Evolutionary conservation across 1,140 invertebrate genomes (phyloP).

Genomic region (Zaprionus africanus): DNA sequence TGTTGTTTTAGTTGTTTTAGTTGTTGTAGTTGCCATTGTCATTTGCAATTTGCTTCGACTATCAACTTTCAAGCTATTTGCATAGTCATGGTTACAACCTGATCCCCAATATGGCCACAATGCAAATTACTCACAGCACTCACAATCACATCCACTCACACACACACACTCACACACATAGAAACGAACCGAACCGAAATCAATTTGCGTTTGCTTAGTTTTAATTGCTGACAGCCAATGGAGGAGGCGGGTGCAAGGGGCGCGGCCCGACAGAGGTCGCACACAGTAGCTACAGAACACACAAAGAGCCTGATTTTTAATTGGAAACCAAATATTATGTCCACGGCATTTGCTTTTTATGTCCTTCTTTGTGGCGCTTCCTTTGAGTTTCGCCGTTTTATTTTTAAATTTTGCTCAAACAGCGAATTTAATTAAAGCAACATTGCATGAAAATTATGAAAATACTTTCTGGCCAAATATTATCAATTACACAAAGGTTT

Average conservation of each 20-base stretch:
- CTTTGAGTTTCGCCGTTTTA: background rate
- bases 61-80: conserved; percentile 62
- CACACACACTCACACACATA: conserved; percentile 6
- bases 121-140: conserved; percentile 37
- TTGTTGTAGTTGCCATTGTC: conserved; percentile 23
- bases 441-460: conserved; percentile 54
- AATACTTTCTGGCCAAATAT: conserved; percentile 28
- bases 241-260: too few species aligned
- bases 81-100: conserved; percentile 59
- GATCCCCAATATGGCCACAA: conserved; percentile 37
- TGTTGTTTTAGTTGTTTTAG: background rate
- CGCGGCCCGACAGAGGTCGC: background rate
- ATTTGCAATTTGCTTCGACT: conserved; percentile 51
- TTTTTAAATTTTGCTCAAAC: conserved; percentile 20
- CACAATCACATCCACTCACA: conserved; percentile 7
- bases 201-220: conserved; percentile 78
- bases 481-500: conserved; percentile 7
- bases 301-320: conserved; percentile 63
- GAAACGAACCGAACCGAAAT: conserved; percentile 57
- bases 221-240: conserved; percentile 62
- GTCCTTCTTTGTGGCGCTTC: conserved; percentile 2
- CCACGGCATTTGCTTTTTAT: conserved; percentile 27
- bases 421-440: conserved; percentile 73
- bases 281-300: conserved; percentile 7
- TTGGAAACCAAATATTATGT: conserved; percentile 75